phyloP scores from a whole-genome alignment of 2,113 vertebrate species.

The chimpanzee (Pan troglodytes) region NHGRI_mPanTro3-v2.1_pri NC_072403.2:142980501-142981000 shows the following conservation, averaged over 20 bases:
- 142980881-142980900: background rate
- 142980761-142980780: background rate
- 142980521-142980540: constrained; percentile 28
- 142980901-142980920: background rate
- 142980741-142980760: background rate
- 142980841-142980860: background rate
- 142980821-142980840: background rate
- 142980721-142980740: background rate
- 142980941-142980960: background rate
- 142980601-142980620: background rate
- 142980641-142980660: background rate
- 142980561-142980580: background rate
- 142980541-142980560: constrained; percentile 26
- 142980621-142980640: background rate
- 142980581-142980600: background rate
- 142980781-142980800: too few species aligned
- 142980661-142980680: background rate
- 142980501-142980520: constrained; percentile 2
- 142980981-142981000: background rate
- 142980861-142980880: background rate
- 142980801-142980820: background rate
- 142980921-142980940: constrained; percentile 12
- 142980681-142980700: background rate
- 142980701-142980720: background rate
- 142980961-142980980: background rate